phyloP scores from a whole-genome alignment of 53 echinoderm and acorn worm species.

The Mesocentrotus franciscanus region DNA sequence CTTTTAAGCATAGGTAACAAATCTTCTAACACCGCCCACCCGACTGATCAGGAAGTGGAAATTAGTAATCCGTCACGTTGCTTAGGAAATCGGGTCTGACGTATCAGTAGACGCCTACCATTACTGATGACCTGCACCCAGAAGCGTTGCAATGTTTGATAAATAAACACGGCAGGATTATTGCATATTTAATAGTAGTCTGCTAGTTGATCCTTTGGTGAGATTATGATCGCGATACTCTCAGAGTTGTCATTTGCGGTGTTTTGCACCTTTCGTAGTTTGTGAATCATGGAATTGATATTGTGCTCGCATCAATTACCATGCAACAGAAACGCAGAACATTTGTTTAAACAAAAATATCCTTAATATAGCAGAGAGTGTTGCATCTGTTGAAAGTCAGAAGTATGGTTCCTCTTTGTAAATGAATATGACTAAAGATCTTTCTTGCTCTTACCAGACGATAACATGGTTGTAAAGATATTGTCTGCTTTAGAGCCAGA shows the following conservation, averaged over 20 bases:
- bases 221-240: background rate
- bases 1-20: background rate
- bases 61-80: slow-evolving; percentile 58
- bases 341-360: no score
- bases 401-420: no score
- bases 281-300: background rate
- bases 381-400: no score
- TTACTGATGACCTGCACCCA: background rate
- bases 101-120: slow-evolving; percentile 30
- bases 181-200: slow-evolving; percentile 11
- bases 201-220: background rate
- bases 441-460: no score
- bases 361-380: no score
- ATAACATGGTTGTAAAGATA: background rate
- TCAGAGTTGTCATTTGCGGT: background rate
- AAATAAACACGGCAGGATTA: slow-evolving; percentile 18
- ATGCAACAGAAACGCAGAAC: background rate
- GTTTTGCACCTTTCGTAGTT: background rate
- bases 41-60: slow-evolving; percentile 20
- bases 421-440: no score
- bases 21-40: background rate
- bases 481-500: background rate
- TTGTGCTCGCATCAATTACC: background rate
- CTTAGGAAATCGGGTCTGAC: slow-evolving; percentile 42
- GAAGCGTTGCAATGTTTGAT: slow-evolving; percentile 27